Evolutionary conservation across 2,797 vertebrate species (phyloP).

Genomic region (Centropyge bicolor): DNA sequence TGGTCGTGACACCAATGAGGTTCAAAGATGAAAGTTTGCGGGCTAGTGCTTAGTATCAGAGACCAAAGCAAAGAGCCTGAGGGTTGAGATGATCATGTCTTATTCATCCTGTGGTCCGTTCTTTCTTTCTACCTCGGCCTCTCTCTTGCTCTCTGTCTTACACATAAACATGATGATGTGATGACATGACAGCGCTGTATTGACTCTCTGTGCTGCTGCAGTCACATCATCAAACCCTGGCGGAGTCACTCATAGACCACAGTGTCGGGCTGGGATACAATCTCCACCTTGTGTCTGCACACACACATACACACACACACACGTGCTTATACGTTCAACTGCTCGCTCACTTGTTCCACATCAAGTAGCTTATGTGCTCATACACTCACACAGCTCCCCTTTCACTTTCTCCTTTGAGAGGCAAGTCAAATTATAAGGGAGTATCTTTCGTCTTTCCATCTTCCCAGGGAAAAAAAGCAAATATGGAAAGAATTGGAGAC

Average conservation of each 20-base stretch:
- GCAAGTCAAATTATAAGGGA: slow-evolving; percentile 6
- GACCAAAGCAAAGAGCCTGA: slow-evolving; percentile 23
- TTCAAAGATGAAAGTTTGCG: background rate
- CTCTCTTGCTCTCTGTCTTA: background rate
- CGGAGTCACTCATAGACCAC: slow-evolving; percentile 45
- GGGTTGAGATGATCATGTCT: slow-evolving; percentile 19
- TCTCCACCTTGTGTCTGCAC: slow-evolving; percentile 22
- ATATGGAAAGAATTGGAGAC: slow-evolving; percentile 49
- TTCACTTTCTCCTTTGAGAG: slow-evolving; percentile 28
- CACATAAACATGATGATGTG: slow-evolving; percentile 12
- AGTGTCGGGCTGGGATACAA: slow-evolving; percentile 23
- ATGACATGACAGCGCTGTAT: slow-evolving; percentile 25
- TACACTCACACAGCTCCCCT: background rate
- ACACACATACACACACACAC: slow-evolving; percentile 12
- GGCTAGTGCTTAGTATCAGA: background rate
- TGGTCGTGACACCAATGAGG: slow-evolving; percentile 35
- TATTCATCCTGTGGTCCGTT: slow-evolving; percentile 14
- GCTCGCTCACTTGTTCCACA: slow-evolving; percentile 44
- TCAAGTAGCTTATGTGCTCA: background rate
- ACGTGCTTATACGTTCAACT: slow-evolving; percentile 8
- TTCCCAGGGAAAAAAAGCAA: slow-evolving; percentile 36
- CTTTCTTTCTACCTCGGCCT: background rate
- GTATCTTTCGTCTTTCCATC: slow-evolving; percentile 24
- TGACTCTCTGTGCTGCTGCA: slow-evolving; percentile 10
- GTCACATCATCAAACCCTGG: slow-evolving; percentile 35